phyloP scores from a whole-genome alignment of 2,888 invertebrate species.

The Chorisops tibialis region DNA sequence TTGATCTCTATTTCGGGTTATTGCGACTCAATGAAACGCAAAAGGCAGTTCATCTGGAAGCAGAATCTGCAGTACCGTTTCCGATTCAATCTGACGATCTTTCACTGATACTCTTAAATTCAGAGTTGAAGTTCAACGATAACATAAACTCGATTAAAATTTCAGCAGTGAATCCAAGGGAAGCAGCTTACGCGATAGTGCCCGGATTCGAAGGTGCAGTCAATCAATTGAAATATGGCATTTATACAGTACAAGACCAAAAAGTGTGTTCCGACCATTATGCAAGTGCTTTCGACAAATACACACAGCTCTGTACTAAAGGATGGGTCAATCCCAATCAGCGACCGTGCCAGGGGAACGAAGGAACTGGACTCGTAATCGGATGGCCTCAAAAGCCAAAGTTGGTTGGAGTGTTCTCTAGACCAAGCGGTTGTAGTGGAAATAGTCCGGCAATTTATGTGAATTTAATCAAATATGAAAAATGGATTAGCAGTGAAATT shows the following conservation, averaged over 20 bases:
- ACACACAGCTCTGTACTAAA: constrained; percentile 5
- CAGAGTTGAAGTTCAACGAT: background rate
- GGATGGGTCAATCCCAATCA: constrained; percentile 12
- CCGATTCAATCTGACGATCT: constrained; percentile 1
- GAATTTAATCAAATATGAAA: constrained; percentile 4
- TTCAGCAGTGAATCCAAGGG: background rate
- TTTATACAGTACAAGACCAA: background rate
- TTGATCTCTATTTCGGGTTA: constrained; percentile 1
- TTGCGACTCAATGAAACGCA: background rate
- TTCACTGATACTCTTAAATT: background rate
- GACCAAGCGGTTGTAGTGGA: background rate
- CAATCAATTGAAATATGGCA: background rate
- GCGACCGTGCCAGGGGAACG: constrained; percentile 12
- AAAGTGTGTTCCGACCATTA: background rate
- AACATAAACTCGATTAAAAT: background rate
- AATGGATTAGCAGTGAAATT: constrained; percentile 10
- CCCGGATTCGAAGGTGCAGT: background rate
- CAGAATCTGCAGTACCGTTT: background rate
- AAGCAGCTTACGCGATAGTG: background rate
- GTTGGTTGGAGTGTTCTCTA: constrained; percentile 6
- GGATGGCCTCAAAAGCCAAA: constrained; percentile 8
- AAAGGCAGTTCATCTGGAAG: background rate
- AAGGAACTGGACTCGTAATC: constrained; percentile 6
- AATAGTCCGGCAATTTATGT: constrained; percentile 4
- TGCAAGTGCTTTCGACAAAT: background rate